Evolutionary conservation across 2,888 invertebrate genomes (phyloP).

Genomic region (Auanema freiburgensis): DNA sequence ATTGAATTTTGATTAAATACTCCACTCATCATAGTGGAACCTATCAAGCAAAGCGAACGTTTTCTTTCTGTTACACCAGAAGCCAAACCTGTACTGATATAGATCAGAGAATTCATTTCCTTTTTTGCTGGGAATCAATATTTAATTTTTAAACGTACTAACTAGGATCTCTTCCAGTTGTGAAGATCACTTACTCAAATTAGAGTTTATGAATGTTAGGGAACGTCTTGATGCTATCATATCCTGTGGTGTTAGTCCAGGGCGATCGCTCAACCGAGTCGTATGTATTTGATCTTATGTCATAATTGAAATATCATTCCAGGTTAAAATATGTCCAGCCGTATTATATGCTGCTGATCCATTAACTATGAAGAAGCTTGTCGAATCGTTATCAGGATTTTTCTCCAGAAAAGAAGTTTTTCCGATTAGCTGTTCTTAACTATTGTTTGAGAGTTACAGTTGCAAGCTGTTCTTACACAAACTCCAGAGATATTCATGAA

Average conservation of each 20-base stretch:
- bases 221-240: conserved; percentile 27
- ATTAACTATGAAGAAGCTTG: conserved; percentile 30
- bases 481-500: conserved; percentile 51
- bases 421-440: background rate
- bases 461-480: conserved; percentile 29
- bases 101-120: too few relatives aligned
- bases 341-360: conserved; percentile 36
- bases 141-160: too few relatives aligned
- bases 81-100: too few relatives aligned
- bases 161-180: too few relatives aligned
- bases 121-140: too few relatives aligned
- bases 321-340: conserved; percentile 32
- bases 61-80: too few relatives aligned
- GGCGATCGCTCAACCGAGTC: conserved; percentile 14
- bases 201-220: too few relatives aligned
- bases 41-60: too few relatives aligned
- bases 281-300: conserved; percentile 6
- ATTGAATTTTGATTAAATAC: too few relatives aligned
- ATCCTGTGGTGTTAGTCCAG: conserved; percentile 29
- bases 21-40: too few relatives aligned
- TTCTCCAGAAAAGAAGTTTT: conserved; percentile 44
- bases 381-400: conserved; percentile 37
- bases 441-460: conserved; percentile 40
- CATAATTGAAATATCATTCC: conserved; percentile 8
- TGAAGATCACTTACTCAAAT: too few relatives aligned